Percentiles rank a stretch among this genome's conserved stretches.
Evolutionary conservation across 2,888 invertebrate species (phyloP).

Genomic region (Lasioglossum zephyrum): DNA sequence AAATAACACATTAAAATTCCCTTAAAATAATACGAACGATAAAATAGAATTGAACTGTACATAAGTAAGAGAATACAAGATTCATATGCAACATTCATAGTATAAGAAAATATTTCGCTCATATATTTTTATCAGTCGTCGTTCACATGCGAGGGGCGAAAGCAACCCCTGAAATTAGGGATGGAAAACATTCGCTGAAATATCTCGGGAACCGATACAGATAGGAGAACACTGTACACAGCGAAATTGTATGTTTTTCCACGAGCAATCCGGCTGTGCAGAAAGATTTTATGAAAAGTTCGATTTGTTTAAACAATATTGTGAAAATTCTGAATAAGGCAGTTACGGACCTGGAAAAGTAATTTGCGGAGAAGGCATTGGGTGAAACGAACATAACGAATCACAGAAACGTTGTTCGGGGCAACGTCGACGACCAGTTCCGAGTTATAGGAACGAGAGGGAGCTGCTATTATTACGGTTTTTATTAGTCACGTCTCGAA

Average conservation of each 20-base stretch:
- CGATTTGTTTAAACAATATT: background rate
- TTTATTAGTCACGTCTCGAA: slow-evolving; percentile 60
- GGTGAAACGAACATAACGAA: slow-evolving; percentile 14
- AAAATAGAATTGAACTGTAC: background rate
- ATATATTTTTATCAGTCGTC: background rate
- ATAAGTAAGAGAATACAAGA: background rate
- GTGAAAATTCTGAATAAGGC: background rate
- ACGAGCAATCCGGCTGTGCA: background rate
- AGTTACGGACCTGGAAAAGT: background rate
- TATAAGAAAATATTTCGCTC: background rate
- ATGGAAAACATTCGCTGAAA: background rate
- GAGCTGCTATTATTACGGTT: slow-evolving; percentile 56
- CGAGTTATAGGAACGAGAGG: slow-evolving; percentile 30
- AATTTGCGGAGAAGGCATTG: background rate
- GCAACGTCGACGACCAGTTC: slow-evolving; percentile 25
- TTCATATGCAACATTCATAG: background rate
- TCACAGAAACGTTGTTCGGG: background rate
- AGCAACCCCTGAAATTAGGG: background rate
- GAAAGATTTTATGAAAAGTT: background rate
- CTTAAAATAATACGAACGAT: background rate
- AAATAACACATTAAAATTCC: background rate
- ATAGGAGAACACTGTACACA: background rate
- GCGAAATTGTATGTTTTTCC: background rate
- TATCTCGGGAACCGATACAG: background rate
- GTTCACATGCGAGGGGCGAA: background rate